Evolutionary conservation across 2,888 invertebrate genomes (phyloP), one percentile per base, ranked within the genome.

Genomic region (Ischnus inquisitorius): DNA sequence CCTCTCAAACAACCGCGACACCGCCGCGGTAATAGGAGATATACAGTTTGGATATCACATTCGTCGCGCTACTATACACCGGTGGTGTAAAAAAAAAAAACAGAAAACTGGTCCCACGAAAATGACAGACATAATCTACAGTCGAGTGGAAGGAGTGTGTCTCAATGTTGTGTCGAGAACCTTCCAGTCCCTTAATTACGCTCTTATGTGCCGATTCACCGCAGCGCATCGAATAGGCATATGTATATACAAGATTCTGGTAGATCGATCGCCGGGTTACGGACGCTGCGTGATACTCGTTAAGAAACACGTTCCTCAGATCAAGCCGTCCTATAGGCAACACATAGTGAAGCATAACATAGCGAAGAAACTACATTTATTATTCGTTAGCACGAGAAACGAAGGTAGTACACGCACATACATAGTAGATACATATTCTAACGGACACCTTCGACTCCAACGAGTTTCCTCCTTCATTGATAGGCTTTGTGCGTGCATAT

Each of bases 131-230:
- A 69, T 71, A 75, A 75, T 82, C 60, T 51, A 60, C 41, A 34
- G 54, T 57, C 74, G 68, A 34, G 69, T 48, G 41, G 48, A 57
- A 28, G 51, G 41, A 71, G 57, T 57, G 65, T 79, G 65, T 65
- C 64, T 75, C 54, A 74, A 51, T 69, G 46, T 74, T 75, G 64
- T 28, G 41, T 25, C 19, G 39, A 54, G 54, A 71, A 41, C 60
- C 60, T 72, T 51, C 62, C 19, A 69, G 69, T 75, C 67, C 76
- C 76, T 82, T 77, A 80, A 83, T 83, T 80, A 80, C 60, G 16
- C 22, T 67, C 51, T 25, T 68, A 83, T 79, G 54, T 78, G 77
- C 77, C 72, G 77, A 77, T 80, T 80, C 80, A 72, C 72, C 62
- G 68, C 19, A 43, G 68, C 69, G 46, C 39, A 39, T 46, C n/a